Percentiles rank a stretch among this genome's conserved stretches.
These are phyloP conservation scores for Periophthalmus modestus DNA, from an alignment of 2,113 vertebrate genomes.

Conservation along the genomic window DNA sequence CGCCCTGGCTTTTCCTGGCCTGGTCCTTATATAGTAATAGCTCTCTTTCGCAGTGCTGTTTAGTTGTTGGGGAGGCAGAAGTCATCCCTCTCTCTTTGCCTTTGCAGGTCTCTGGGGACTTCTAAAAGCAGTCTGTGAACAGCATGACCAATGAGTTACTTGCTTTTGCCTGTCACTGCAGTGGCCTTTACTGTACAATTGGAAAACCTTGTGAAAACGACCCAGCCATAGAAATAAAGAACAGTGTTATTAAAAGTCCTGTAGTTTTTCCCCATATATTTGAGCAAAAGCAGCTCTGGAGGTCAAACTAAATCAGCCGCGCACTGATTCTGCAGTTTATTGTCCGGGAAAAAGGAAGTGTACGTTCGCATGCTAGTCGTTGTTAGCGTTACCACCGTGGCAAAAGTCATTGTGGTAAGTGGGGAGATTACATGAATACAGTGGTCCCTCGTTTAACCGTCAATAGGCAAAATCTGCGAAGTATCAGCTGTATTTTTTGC, in stretches of 20 bases:
- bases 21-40: background rate
- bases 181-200: slow-evolving; percentile 27
- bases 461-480: too few relatives aligned
- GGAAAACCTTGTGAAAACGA: slow-evolving; percentile 51
- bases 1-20: background rate
- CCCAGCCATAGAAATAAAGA: background rate
- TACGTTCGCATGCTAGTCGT: too few relatives aligned
- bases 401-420: too few relatives aligned
- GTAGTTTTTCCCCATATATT: too few relatives aligned
- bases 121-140: slow-evolving; percentile 59
- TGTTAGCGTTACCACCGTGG: too few relatives aligned
- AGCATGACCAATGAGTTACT: slow-evolving; percentile 57
- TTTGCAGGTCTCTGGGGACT: slow-evolving; percentile 47
- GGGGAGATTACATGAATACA: too few relatives aligned
- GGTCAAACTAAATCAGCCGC: too few relatives aligned
- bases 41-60: background rate
- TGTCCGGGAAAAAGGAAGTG: too few relatives aligned
- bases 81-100: background rate
- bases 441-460: too few relatives aligned
- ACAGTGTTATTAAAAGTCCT: background rate
- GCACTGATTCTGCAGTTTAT: too few relatives aligned
- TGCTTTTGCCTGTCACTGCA: slow-evolving; percentile 38
- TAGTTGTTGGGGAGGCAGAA: slow-evolving; percentile 24
- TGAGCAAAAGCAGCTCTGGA: too few relatives aligned
- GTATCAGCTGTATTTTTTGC: too few relatives aligned